Base-by-base conservation (phyloP, 1,140 invertebrate species). In the Acromyrmex heyeri region DNA sequence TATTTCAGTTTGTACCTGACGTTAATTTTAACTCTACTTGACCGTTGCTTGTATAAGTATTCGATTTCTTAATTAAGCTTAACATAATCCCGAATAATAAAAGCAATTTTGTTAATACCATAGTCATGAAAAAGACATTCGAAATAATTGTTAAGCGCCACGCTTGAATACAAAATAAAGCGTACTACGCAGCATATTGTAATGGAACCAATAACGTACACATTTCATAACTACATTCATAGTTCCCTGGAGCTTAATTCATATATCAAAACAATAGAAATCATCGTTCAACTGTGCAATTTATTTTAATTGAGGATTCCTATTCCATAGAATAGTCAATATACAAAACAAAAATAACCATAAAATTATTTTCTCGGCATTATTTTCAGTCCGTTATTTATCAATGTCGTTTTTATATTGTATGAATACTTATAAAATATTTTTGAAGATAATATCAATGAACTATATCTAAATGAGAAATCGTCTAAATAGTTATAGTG, bases 251-350 rank as follows among this genome's bases (percentile, higher is more conserved):
- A 62, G 27, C 24, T 75, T 44, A 44, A 44, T 44, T 75, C 57
- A 50, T 30, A 12, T 69, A 59, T 3, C 18, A 27, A 57, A 69
- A 83, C 55, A 75, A 82, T 61, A 82, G 14, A 24, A 65, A 57
- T 67, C 12, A 30, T 73, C 38, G 38, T 59, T 82, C 38, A 59
- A 18, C 12, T 24, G 21, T 75, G 55, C 55, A 75, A 83, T 83
- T 82, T 72, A 18, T 27, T 3, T 73, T 30, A 48, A 69, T 3
- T 50, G 38, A 14, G 14, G 6, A 69, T 69, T 50, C 14, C 24
- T 38, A 8, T 12, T 14, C 21, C 6, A 50, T 8, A 48, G 14
- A 62, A 50, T 61, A 38, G 1, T 38, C 14, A 69, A 50, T 50
- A 69, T 69, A 69, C 34, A 21, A 48, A 69, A 24, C 21, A 24